Conservation (phyloP, 2,888 invertebrate species). For the Willowsia nigromaculata region DNA sequence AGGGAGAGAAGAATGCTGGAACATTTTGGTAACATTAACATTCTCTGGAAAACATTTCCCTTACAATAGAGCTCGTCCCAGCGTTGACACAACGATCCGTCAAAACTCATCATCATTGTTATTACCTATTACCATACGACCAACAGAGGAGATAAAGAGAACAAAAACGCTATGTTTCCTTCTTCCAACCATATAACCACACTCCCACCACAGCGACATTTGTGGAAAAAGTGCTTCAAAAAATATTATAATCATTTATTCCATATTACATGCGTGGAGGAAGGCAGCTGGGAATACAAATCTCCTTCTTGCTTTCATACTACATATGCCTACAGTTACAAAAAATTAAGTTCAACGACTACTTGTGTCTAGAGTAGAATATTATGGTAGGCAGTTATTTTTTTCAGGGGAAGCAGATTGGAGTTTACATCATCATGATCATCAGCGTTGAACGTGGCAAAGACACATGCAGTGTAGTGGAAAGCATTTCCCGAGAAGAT, state of each 20-base stretch:
- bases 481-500: neutral
- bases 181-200: neutral
- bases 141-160: neutral
- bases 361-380: neutral
- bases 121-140: too few species aligned
- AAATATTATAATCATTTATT: constrained; percentile 24
- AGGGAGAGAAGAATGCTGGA: neutral
- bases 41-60: neutral
- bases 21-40: neutral
- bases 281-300: constrained; percentile 35
- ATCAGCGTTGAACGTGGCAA: too few species aligned
- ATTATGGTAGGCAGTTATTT: neutral
- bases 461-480: neutral
- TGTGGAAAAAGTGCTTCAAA: constrained; percentile 3
- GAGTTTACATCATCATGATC: neutral
- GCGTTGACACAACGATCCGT: constrained; percentile 53
- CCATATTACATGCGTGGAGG: neutral
- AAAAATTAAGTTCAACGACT: neutral
- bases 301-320: constrained; percentile 2
- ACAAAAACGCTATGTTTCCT: neutral
- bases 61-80: constrained; percentile 2
- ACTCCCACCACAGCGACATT: constrained; percentile 1
- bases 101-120: constrained; percentile 27
- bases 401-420: neutral
- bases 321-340: neutral